Base-by-base conservation (phyloP, 1,140 invertebrate genomes). In the Camponotus pennsylvanicus region DNA sequence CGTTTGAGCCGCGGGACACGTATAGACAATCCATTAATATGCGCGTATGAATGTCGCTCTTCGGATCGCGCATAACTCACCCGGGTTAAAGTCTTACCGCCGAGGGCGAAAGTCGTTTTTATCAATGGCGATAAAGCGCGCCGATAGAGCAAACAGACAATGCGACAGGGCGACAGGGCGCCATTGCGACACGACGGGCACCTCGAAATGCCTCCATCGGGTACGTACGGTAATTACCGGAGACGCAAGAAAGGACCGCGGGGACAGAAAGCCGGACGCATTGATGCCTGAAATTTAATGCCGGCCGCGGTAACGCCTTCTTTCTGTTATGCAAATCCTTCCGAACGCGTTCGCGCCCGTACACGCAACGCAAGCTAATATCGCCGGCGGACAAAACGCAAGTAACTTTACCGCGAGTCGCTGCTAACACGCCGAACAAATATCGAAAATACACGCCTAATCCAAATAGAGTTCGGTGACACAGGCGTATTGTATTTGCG, bases 221-320 rank as follows among this genome's bases (percentile, higher is more conserved):
- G 57, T 27, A 27, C 37, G 18, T 61, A 76, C 37, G 55, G 21
- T 61, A 77, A 77, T 77, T 77, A 77, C 21, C 32, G 45, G 18
- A 52, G 75, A 80, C 66, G 34, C 32, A 34, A 82, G 52, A 79
- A 71, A 27, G 45, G 66, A 61, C 64, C 55, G 40, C 42, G 27
- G 40, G 49, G 64, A 86, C 76, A 45, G 75, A 77, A 77, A 77
- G 75, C 57, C 75, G 64, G 64, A 27, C 27, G 49, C 76, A 40
- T n/a, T 63, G 79, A 86, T 11, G 57, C 86, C 55, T 71, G 85
- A 84, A 84, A 86, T 86, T 84, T 75, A 63, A 75, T 73, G 64
- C 64, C 66, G 45, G 11, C 52, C 42, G 37, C 8, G 34, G 63
- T 42, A 70, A 84, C 42, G 52, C 61, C 49, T 84, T 52, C 21